A percentile compares a stretch with the other conserved stretches of the same genome.
phyloP scores from a whole-genome alignment of 2,888 invertebrate genomes.

The Punctoribates punctum region DNA sequence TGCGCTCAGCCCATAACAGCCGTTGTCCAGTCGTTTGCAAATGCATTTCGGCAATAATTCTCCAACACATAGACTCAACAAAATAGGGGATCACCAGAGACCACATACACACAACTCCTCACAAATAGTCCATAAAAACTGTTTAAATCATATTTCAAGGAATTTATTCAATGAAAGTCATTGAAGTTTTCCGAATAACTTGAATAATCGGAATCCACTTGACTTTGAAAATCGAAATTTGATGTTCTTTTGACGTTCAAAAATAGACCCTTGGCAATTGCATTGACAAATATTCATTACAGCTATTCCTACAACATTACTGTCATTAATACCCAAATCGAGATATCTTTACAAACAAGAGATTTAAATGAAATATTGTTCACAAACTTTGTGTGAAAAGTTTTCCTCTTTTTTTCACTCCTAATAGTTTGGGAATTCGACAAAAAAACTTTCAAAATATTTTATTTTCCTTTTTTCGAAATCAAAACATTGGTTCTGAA shows the following conservation, averaged over 20 bases:
- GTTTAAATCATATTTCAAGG: too few relatives aligned
- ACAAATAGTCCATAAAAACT: too few relatives aligned
- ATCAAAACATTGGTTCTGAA: neutral
- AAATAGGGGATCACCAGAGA: neutral
- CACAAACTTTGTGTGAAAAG: neutral
- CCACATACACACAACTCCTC: too few relatives aligned
- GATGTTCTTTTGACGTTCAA: too few relatives aligned
- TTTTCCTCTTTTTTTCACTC: neutral
- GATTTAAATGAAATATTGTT: neutral
- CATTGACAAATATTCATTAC: too few relatives aligned
- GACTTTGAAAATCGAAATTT: too few relatives aligned
- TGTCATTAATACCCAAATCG: neutral
- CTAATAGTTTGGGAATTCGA: neutral
- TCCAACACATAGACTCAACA: constrained; percentile 9
- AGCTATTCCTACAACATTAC: neutral
- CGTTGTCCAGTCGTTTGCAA: constrained; percentile 30
- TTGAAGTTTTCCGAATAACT: too few relatives aligned
- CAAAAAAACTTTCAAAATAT: neutral
- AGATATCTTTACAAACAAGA: neutral
- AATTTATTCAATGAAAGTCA: too few relatives aligned
- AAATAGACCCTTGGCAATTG: too few relatives aligned
- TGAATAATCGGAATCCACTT: too few relatives aligned
- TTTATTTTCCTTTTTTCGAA: neutral
- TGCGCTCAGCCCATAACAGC: neutral
- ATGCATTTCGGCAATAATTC: constrained; percentile 33